These are phyloP conservation scores for Linepithema humile DNA, from an alignment of 1,140 invertebrate species.

Conservation along the genomic window DNA sequence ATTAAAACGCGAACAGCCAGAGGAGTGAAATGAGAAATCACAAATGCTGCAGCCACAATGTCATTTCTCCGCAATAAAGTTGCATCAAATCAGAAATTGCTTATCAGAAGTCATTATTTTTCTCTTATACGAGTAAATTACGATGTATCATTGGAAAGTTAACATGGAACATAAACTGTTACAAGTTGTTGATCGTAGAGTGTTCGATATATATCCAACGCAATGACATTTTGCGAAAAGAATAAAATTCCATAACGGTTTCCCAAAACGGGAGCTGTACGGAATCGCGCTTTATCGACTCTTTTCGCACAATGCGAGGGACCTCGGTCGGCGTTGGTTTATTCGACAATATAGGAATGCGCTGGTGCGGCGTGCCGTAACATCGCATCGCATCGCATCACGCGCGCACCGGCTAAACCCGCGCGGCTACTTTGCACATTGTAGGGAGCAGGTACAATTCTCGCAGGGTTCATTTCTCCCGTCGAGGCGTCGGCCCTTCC, in stretches of 20 bases:
- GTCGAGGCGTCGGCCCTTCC: conserved; percentile 53
- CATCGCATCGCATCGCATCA: conserved; percentile 8
- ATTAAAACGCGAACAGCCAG: conserved; percentile 7
- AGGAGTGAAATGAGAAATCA: not conserved
- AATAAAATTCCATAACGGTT: not conserved
- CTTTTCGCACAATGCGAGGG: not conserved
- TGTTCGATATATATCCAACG: not conserved
- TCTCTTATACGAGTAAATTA: not conserved
- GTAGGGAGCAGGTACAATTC: conserved; percentile 51
- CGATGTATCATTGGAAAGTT: not conserved
- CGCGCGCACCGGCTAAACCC: conserved; percentile 38
- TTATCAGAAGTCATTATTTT: not conserved
- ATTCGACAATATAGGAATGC: conserved; percentile 27
- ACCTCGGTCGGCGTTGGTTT: not conserved
- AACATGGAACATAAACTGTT: not conserved
- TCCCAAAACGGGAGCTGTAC: not conserved
- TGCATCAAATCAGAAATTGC: not conserved
- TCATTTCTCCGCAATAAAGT: not conserved
- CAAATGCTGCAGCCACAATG: too few relatives aligned
- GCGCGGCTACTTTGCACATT: conserved; percentile 57
- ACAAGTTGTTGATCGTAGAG: not conserved
- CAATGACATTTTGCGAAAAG: not conserved
- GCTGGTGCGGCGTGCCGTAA: conserved; percentile 24
- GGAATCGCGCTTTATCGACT: not conserved
- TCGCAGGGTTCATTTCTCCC: conserved; percentile 51